Base-by-base conservation (phyloP, 30 jellyfish, hydroid and myxozoan genomes). In the Mastigias papua region DNA sequence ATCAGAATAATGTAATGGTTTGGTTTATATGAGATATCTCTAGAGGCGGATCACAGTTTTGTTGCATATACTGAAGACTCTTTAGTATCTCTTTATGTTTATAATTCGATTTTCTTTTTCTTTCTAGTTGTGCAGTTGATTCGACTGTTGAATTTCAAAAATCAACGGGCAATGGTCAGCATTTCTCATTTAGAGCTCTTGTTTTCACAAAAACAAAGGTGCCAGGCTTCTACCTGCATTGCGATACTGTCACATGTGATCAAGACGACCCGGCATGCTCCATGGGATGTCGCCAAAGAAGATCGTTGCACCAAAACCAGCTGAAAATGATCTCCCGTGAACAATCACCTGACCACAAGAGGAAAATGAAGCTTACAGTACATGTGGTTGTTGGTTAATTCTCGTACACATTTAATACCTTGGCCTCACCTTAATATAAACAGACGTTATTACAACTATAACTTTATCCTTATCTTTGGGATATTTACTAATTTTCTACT, bases 61-160 rank as follows among this genome's bases (percentile, higher is more conserved):
- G n/a, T n/a, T n/a, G n/a, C n/a, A n/a, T n/a, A n/a, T n/a, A n/a
- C n/a, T n/a, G n/a, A n/a, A n/a, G n/a, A n/a, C n/a, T n/a, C n/a
- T n/a, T n/a, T n/a, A n/a, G n/a, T n/a, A n/a, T n/a, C n/a, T n/a
- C n/a, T n/a, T n/a, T n/a, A n/a, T n/a, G n/a, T n/a, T n/a, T n/a
- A n/a, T n/a, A n/a, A n/a, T n/a, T n/a, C n/a, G n/a, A n/a, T n/a
- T n/a, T n/a, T n/a, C n/a, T 69, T 57, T 84, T 0, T 28, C 32
- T 11, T 72, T 74, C 30, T 29, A 89, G 97, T 10, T 89, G 97
- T 48, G 88, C 97, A 0, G 82, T 78, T 16, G 97, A 89, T 64
- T 77, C 89, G 26, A 89, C 97, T 20, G 97, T 89, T 32, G 33
- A 31, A 34, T 80, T 89, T 63, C 74, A 32, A 29, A 28, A 66